Evolutionary conservation across 1,140 invertebrate genomes (phyloP).

Genomic region (Drosophila mauritiana): DNA sequence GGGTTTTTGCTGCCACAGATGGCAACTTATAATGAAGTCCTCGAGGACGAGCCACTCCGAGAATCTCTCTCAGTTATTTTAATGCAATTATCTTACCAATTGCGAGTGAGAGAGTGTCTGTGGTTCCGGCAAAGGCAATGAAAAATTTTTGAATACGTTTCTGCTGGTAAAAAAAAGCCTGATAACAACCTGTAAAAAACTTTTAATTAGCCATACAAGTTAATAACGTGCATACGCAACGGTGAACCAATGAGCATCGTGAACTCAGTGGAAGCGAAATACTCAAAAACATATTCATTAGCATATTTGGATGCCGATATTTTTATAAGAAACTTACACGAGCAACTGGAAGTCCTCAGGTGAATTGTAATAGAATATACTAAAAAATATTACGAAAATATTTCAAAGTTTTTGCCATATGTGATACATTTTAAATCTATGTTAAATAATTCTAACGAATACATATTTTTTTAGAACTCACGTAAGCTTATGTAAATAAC

Average conservation of each 20-base stretch:
- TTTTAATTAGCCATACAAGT: constrained; percentile 70
- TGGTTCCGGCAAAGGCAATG: not conserved
- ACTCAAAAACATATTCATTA: constrained; percentile 3
- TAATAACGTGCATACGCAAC: constrained; percentile 59
- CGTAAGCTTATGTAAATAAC: too few species aligned
- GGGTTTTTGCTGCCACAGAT: constrained; percentile 23
- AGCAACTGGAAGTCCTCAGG: too few species aligned
- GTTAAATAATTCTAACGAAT: too few species aligned
- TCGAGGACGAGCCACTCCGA: constrained; percentile 41
- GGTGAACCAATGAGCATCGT: constrained; percentile 35
- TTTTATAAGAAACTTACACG: not conserved
- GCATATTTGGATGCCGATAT: not conserved
- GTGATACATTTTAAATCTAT: too few species aligned
- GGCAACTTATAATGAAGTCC: constrained; percentile 75
- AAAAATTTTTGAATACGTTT: constrained; percentile 22
- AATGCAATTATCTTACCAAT: constrained; percentile 70
- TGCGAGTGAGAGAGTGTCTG: constrained; percentile 23
- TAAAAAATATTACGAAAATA: too few species aligned
- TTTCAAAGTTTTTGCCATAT: too few species aligned
- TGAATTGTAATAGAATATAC: too few species aligned
- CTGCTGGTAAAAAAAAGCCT: constrained; percentile 11
- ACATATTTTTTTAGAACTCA: too few species aligned
- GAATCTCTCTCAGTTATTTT: constrained; percentile 50
- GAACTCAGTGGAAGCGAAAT: not conserved
- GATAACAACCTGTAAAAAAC: constrained; percentile 49